phyloP scores from a whole-genome alignment of 2,888 invertebrate species.

The Synanthedon andrenaeformis region DNA sequence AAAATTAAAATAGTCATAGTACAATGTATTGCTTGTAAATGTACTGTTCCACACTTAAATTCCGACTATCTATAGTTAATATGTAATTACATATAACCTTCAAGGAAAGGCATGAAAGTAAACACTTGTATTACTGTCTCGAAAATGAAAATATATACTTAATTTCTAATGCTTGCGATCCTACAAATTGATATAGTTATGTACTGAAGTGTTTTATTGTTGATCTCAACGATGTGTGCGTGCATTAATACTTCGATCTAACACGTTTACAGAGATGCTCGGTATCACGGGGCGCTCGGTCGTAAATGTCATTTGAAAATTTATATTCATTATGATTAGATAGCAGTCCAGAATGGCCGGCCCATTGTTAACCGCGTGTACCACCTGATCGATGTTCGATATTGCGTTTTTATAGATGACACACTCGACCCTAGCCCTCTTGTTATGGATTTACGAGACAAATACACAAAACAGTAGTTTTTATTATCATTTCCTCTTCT shows the following conservation, averaged over 20 bases:
- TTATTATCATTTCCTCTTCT: slow-evolving; percentile 29
- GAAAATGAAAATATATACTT: too few relatives aligned
- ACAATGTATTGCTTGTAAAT: too few relatives aligned
- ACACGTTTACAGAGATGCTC: slow-evolving; percentile 52
- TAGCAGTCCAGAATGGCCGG: slow-evolving; percentile 56
- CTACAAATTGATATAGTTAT: slow-evolving; percentile 46
- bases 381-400: slow-evolving; percentile 62
- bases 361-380: slow-evolving; percentile 53
- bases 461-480: slow-evolving; percentile 37
- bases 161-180: slow-evolving; percentile 34
- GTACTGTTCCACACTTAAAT: too few relatives aligned
- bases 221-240: slow-evolving; percentile 35
- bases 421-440: slow-evolving; percentile 23
- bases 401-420: slow-evolving; percentile 56
- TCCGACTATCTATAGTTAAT: too few relatives aligned
- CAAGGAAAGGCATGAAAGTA: too few relatives aligned
- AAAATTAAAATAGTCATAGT: too few relatives aligned
- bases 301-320: slow-evolving; percentile 70
- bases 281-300: slow-evolving; percentile 59
- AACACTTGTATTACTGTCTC: too few relatives aligned
- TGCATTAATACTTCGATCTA: slow-evolving; percentile 48
- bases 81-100: too few relatives aligned
- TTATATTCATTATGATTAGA: slow-evolving; percentile 71
- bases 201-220: slow-evolving; percentile 35
- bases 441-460: slow-evolving; percentile 31